Percentiles rank a stretch among this genome's conserved stretches.
Conservation (phyloP, 2,797 vertebrate genomes). For the Hipposideros larvatus region DNA sequence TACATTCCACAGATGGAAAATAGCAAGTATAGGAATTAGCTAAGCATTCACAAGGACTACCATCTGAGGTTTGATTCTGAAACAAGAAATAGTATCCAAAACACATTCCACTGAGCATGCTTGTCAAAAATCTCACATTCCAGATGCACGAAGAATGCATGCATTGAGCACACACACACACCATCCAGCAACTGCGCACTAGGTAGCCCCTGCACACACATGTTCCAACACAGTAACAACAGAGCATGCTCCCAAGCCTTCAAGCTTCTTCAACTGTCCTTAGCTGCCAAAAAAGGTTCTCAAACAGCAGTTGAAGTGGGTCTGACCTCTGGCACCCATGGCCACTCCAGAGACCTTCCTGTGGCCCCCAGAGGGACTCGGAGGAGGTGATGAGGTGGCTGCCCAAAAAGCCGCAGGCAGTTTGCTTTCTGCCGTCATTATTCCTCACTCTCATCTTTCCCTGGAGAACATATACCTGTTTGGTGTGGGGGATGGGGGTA, state of each 20-base stretch:
- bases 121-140: constrained; percentile 46
- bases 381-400: not conserved
- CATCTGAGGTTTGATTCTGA: not conserved
- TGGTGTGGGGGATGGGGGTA: no score
- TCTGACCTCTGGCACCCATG: not conserved
- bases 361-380: not conserved
- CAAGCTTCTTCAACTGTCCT: constrained; percentile 7
- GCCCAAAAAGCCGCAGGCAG: not conserved
- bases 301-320: not conserved
- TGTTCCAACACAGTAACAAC: not conserved
- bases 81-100: constrained; percentile 16
- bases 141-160: constrained; percentile 65
- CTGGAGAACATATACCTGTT: not conserved
- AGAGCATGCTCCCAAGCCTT: constrained; percentile 74
- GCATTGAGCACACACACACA: not conserved
- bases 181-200: not conserved
- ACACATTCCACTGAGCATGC: constrained; percentile 73
- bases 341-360: not conserved
- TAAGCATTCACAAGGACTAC: not conserved
- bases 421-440: not conserved
- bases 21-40: not conserved
- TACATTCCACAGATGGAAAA: constrained; percentile 28
- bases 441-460: not conserved
- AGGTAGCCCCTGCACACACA: not conserved
- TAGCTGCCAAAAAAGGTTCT: not conserved